Evolutionary conservation across 2,888 invertebrate species (phyloP), one percentile per base, ranked within the genome.

Genomic region (Drosophila lacicola): DNA sequence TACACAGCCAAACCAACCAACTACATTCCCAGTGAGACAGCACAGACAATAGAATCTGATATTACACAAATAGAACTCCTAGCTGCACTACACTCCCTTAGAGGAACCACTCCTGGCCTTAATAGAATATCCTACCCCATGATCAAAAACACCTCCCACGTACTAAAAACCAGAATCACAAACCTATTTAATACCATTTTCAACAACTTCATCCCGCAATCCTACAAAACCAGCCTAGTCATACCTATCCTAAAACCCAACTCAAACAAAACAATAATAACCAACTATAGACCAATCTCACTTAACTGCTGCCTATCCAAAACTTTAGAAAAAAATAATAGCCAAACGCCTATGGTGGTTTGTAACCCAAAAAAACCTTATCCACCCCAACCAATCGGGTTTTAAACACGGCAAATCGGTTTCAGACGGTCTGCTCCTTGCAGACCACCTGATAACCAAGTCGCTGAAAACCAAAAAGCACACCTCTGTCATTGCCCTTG

Each of bases 81-180:
- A 39, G 8, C 55, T 25, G 41, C 47, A 37, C 11, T 49, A 47
- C 54, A 55, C 29, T 41, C 47, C 47, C 42, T 41, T 11, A 51
- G 41, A 47, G 55, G 49, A 11, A 37, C 37, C 11, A 37, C 37
- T 13, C n/a, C 5, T n/a, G 37, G 37, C n/a, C 37, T 37, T 36
- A 63, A 49, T n/a, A 42, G 61, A 56, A 75, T 75, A 14, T 44
- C 62, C 8, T 74, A 71, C 39, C 46, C 57, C 11, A 66, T 74
- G 64, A 10, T n/a, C n/a, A n/a, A n/a, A n/a, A n/a, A n/a, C n/a
- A n/a, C n/a, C n/a, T n/a, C n/a, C n/a, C n/a, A n/a, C n/a, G n/a
- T n/a, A n/a, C n/a, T n/a, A n/a, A n/a, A n/a, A n/a, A n/a, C 4
- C 11, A 41, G 49, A 55, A 63, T 54, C 33, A 49, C 34, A 14